Evolutionary conservation across 2,888 invertebrate genomes (phyloP), one percentile per base, ranked within the genome.

Genomic region (Ctenicera cuprea): DNA sequence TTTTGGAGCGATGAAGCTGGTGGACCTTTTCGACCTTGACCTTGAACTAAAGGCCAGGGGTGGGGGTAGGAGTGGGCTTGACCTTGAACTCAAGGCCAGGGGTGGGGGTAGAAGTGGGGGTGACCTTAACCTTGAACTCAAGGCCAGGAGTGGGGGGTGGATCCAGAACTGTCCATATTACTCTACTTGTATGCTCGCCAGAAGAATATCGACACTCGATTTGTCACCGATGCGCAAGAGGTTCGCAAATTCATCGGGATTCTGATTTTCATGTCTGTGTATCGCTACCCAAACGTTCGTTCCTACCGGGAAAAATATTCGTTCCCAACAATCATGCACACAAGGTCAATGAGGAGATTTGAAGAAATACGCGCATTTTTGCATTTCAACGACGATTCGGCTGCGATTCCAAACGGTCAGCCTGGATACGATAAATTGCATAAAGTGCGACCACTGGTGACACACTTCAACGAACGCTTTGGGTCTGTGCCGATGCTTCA

Each of bases 381-480:
- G n/a, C 73, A 76, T 74, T 78, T 77, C 67, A 77, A 77, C 54
- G 75, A 80, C 26, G 76, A 79, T 48, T 68, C 71, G 57, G 75
- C 41, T 71, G 59, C 61, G 71, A 63, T 76, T 50, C 52, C 70
- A 69, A 78, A 76, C 76, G 73, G 70, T 66, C 18, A 77, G 22
- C 61, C 76, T 50, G 68, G 63, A 64, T 73, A 74, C 57, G 80
- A 77, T 75, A 71, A 48, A 30, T 45, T 80, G 18, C 73, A 71
- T 62, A 76, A 75, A 74, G 67, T 76, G 11, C 64, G 77, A 64
- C 69, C 73, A 41, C 57, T 78, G 48, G 45, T 71, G 16, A 61
- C 33, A 14, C 45, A 71, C 70, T 76, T 78, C 68, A 74, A 71
- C 66, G 75, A 76, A 50, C 76, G 77, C 30, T 78, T 78, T 59